phyloP scores from a whole-genome alignment of 2,888 invertebrate genomes.

The Agrilus mali region DNA sequence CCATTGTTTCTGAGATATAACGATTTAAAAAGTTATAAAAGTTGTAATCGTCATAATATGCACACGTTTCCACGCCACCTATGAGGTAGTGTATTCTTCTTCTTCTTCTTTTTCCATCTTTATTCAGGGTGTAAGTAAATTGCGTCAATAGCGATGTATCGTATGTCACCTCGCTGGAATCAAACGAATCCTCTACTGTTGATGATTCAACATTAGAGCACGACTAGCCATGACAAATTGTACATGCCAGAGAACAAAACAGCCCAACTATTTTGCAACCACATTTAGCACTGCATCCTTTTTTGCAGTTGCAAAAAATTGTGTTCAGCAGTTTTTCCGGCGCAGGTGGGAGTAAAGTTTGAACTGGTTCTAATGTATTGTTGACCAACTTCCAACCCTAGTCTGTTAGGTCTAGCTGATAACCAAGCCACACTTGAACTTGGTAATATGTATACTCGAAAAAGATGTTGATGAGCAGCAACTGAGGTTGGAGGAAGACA shows the following conservation, averaged over 20 bases:
- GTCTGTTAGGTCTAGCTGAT: slow-evolving; percentile 12
- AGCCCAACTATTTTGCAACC: slow-evolving; percentile 19
- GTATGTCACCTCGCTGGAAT: slow-evolving; percentile 4
- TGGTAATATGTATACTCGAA: slow-evolving; percentile 18
- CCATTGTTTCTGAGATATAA: no score
- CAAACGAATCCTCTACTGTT: slow-evolving; percentile 9
- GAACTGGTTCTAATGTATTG: slow-evolving; percentile 9
- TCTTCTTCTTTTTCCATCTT: slow-evolving; percentile 22
- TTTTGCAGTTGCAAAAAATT: slow-evolving; percentile 3
- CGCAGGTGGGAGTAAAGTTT: slow-evolving; percentile 8
- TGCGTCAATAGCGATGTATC: slow-evolving; percentile 7
- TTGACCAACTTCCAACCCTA: slow-evolving; percentile 14
- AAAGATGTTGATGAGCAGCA: slow-evolving; percentile 19
- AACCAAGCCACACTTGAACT: slow-evolving; percentile 18
- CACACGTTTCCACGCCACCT: slow-evolving; percentile 7
- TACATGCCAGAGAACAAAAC: slow-evolving; percentile 17
- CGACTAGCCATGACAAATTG: slow-evolving; percentile 17
- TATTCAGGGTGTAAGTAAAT: slow-evolving; percentile 37
- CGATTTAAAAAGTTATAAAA: no score
- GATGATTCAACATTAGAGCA: slow-evolving; percentile 15
- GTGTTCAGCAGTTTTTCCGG: slow-evolving; percentile 9
- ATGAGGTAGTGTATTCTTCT: slow-evolving; percentile 18
- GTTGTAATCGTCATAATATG: background rate
- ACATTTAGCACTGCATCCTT: slow-evolving; percentile 16
- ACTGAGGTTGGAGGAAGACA: slow-evolving; percentile 15